phyloP scores from a whole-genome alignment of 2,888 invertebrate species.

The Nemapogon koenigi region DNA sequence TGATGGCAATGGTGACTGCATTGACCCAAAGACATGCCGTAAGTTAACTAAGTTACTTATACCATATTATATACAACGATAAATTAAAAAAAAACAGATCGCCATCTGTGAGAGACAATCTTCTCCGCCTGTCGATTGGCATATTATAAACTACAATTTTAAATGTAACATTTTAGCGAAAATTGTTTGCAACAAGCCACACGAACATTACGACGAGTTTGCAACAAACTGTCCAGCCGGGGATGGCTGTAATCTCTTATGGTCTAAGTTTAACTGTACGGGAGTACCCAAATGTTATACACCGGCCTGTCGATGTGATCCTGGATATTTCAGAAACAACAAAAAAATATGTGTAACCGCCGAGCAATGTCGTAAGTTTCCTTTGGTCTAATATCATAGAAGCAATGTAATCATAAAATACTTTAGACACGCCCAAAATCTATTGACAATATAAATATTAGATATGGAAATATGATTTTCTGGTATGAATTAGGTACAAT shows the following conservation, averaged over 20 bases:
- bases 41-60: too few species aligned
- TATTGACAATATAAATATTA: too few species aligned
- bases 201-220: constrained; percentile 13
- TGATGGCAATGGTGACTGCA: constrained; percentile 12
- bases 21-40: constrained; percentile 12
- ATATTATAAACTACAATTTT: too few species aligned
- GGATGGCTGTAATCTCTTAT: constrained; percentile 9
- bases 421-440: too few species aligned
- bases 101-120: too few species aligned
- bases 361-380: constrained; percentile 18
- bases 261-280: constrained; percentile 11
- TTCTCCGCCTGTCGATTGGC: too few species aligned
- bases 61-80: too few species aligned
- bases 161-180: constrained; percentile 5
- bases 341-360: constrained; percentile 22
- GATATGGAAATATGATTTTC: too few species aligned
- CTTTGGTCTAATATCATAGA: too few species aligned
- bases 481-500: too few species aligned
- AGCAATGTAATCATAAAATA: too few species aligned
- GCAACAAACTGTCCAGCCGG: constrained; percentile 13
- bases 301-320: constrained; percentile 26
- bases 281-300: constrained; percentile 19
- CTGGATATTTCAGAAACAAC: constrained; percentile 24
- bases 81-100: too few species aligned
- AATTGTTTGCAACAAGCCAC: constrained; percentile 9